Evolutionary conservation across 2,797 vertebrate genomes (phyloP), one percentile per base, ranked within the genome.

Genomic region (Echeneis naucrates): DNA sequence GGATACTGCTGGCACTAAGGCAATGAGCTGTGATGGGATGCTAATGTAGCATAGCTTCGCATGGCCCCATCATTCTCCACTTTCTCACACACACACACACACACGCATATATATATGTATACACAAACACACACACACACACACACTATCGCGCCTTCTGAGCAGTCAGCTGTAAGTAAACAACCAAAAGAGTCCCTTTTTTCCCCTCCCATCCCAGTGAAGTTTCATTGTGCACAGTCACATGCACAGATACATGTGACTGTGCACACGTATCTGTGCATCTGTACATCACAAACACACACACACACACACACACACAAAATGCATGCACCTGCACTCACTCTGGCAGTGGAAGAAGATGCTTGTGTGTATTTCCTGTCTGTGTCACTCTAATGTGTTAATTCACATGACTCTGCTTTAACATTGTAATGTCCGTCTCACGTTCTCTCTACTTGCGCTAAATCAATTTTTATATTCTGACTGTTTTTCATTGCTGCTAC

Each of bases 11-110:
- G 83, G 76, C 55, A 37, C 78, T 68, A 81, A 89, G 78, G 86
- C 89, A 93, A 92, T 93, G 92, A 92, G 90, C 88, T 92, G 90
- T 93, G 90, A 88, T 89, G 75, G 78, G 85, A 84, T 69, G 60
- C 80, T 93, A 92, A 93, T 92, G 88, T 92, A 85, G 90, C 91
- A 87, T 83, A 86, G 74, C 87, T 61, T 3, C 23, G 56, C 75
- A 69, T 64, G 38, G 83, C 77, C 83, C 75, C 77, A 81, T 83
- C 87, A 72, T 84, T 90, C 84, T 84, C 63, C 59, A 17, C 75
- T 85, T 26, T 52, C 27, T 10, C n/a, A 67, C 77, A 62, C 40
- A 55, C 8, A 64, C 9, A 24, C 21, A 45, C 6, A 59, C 16
- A n/a, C 26, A 23, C 14, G 14, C 30, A 78, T 17, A 69, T 14